Evolutionary conservation across 2,797 vertebrate genomes (phyloP), one percentile per base, ranked within the genome.

Genomic region (Tokudaia muenninki): DNA sequence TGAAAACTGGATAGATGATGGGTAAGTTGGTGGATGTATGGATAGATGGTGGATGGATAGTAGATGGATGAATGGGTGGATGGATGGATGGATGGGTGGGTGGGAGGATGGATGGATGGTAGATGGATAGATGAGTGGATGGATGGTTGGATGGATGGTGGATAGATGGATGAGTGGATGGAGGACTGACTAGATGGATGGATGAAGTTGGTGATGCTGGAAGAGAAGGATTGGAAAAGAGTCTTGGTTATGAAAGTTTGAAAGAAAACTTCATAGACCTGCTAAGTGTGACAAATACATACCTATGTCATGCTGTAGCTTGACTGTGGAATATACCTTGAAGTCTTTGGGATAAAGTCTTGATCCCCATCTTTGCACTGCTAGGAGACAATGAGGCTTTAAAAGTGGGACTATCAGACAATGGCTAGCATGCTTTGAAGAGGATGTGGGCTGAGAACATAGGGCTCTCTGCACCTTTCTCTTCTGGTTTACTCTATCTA

Each of bases 191-290:
- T 34, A 0, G 24, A 31, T 63, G 4, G 37, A 19, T 65, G 26
- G 24, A 11, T 59, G 44, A 74, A 57, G 77, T 13, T 37, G 74
- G 21, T 22, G 29, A 87, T 29, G 44, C 16, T 78, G 6, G 50
- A 79, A 10, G 31, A 65, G 52, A n/a, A 10, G 63, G 8, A 11
- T 50, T 70, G 65, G 31, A 41, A 57, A 79, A 26, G 87, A 92
- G 16, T 29, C n/a, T 82, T 86, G 65, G n/a, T 50, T 74, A 19
- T 10, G 13, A 14, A 89, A 29, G 50, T 78, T 59, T 13, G 14
- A 79, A 87, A 77, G 87, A 90, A 75, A 61, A 31, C 44, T 79
- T 65, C 37, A 26, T 41, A 19, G 70, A 16, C 44, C 91, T 89
- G 24, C 5, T 47, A 59, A 87, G 13, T 3, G 50, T 24, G 34